phyloP scores from a whole-genome alignment of 2,888 invertebrate genomes.

The Drosophila conformis region DNA sequence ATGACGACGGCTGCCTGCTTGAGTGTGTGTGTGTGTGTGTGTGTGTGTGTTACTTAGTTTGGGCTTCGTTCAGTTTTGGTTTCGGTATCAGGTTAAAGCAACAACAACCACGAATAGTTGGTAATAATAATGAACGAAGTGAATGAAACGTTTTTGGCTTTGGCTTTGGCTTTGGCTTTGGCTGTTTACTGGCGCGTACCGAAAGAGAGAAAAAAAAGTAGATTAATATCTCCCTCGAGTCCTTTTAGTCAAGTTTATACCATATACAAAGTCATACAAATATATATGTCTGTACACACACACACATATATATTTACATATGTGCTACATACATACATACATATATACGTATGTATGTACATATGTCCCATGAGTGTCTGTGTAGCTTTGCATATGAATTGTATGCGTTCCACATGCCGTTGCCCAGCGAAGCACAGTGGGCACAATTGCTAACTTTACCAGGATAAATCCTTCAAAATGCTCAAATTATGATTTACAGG shows the following conservation, averaged over 20 bases:
- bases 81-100: slow-evolving; percentile 72
- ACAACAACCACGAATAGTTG: slow-evolving; percentile 70
- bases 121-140: slow-evolving; percentile 74
- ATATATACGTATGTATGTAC: background rate
- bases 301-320: slow-evolving; percentile 13
- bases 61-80: slow-evolving; percentile 66
- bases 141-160: slow-evolving; percentile 66
- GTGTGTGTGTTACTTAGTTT: slow-evolving; percentile 26
- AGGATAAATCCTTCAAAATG: background rate
- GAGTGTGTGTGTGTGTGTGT: background rate
- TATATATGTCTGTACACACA: slow-evolving; percentile 5
- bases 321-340: slow-evolving; percentile 3
- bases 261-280: slow-evolving; percentile 43
- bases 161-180: slow-evolving; percentile 41
- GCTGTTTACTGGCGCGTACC: slow-evolving; percentile 50
- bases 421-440: slow-evolving; percentile 51
- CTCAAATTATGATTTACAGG: background rate
- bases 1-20: slow-evolving; percentile 35
- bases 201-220: slow-evolving; percentile 55
- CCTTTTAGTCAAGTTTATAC: slow-evolving; percentile 78
- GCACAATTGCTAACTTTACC: background rate
- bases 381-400: slow-evolving; percentile 65
- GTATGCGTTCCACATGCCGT: slow-evolving; percentile 63
- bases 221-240: slow-evolving; percentile 80
- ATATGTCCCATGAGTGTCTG: slow-evolving; percentile 55